Conservation (phyloP, 2,888 invertebrate genomes). For the Auanema sp. region DNA sequence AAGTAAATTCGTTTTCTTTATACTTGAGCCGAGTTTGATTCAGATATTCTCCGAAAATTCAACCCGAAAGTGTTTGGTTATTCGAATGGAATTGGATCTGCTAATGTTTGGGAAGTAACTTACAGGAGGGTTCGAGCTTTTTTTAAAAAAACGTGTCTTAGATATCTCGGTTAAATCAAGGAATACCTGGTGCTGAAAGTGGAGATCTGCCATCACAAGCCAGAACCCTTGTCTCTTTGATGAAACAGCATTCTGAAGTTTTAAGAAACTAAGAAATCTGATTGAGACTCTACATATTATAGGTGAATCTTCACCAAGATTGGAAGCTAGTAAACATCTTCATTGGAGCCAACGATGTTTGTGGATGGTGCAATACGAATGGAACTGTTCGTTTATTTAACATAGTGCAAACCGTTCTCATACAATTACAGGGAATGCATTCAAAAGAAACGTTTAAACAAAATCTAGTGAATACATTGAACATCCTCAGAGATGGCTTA, state of each 20-base stretch:
- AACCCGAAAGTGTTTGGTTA: constrained; percentile 76
- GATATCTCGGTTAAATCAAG: constrained; percentile 43
- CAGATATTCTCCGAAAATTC: constrained; percentile 75
- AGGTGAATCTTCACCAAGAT: constrained; percentile 49
- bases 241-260: constrained; percentile 41
- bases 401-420: too few species aligned
- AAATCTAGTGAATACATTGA: constrained; percentile 39
- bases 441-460: constrained; percentile 34
- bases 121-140: neutral
- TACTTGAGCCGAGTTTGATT: constrained; percentile 6
- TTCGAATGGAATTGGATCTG: constrained; percentile 73
- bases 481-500: constrained; percentile 45
- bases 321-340: constrained; percentile 60
- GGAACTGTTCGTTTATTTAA: constrained; percentile 22
- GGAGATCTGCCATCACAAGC: constrained; percentile 44
- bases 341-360: constrained; percentile 59
- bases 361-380: constrained; percentile 43
- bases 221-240: constrained; percentile 37
- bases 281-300: neutral
- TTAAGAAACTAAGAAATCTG: constrained; percentile 23
- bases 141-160: neutral
- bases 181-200: constrained; percentile 49
- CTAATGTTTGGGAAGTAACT: constrained; percentile 41
- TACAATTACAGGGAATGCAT: constrained; percentile 34
- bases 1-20: constrained; percentile 22